phyloP scores from a whole-genome alignment of 2,888 invertebrate species.

The Drosophila quinaria region DNA sequence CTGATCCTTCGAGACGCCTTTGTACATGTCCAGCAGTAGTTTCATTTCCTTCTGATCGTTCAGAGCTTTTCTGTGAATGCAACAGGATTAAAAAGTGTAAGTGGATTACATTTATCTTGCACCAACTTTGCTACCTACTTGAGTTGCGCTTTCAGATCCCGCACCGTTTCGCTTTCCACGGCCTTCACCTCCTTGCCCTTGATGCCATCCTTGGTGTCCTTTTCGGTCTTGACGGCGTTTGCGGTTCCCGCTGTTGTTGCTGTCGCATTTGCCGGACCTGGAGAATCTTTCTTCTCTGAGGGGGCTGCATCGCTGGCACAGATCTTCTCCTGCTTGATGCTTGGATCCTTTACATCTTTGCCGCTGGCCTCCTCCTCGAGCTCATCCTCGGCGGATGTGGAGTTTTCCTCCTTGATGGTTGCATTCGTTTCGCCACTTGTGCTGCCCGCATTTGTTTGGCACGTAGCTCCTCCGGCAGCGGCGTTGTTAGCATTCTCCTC shows the following conservation, averaged over 20 bases:
- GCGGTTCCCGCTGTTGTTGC: constrained; percentile 77
- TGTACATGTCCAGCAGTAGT: constrained; percentile 97
- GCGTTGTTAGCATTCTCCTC: constrained; percentile 81
- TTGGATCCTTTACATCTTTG: constrained; percentile 83
- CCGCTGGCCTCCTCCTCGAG: constrained; percentile 77
- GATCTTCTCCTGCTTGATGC: constrained; percentile 86
- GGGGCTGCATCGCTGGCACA: constrained; percentile 79
- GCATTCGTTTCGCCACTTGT: constrained; percentile 83
- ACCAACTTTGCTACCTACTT: constrained; percentile 88
- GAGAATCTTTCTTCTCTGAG: constrained; percentile 88
- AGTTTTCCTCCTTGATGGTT: constrained; percentile 87
- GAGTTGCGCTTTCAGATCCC: constrained; percentile 94
- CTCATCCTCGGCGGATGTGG: constrained; percentile 83
- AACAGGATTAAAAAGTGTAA: not conserved
- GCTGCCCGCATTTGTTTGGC: constrained; percentile 44
- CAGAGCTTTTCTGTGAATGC: constrained; percentile 91
- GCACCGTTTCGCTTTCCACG: constrained; percentile 87
- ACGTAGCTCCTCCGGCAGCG: constrained; percentile 36
- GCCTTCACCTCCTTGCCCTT: constrained; percentile 89
- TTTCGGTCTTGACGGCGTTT: constrained; percentile 88
- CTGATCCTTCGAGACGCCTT: constrained; percentile 98
- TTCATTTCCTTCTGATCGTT: constrained; percentile 98
- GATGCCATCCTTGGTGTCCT: constrained; percentile 88
- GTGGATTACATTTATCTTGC: not conserved
- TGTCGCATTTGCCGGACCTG: constrained; percentile 85